These are phyloP conservation scores for Micropterix aruncella DNA, from an alignment of 2,888 invertebrate genomes.

Conservation along the genomic window DNA sequence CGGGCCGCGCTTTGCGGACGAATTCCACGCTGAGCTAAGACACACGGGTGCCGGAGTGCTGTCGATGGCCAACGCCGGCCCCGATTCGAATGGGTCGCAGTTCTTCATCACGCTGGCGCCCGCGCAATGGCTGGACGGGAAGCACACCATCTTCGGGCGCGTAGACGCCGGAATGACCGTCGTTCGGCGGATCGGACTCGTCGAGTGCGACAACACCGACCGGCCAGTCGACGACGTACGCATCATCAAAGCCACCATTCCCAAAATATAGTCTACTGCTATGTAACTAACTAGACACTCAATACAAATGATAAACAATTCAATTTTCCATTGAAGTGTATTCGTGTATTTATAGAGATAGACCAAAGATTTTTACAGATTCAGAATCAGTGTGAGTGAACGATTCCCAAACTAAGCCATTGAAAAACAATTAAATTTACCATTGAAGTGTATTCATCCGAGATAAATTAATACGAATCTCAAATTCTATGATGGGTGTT, in stretches of 20 bases:
- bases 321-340: no score
- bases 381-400: no score
- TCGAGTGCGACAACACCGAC: conserved; percentile 89
- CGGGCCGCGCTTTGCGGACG: conserved; percentile 89
- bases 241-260: conserved; percentile 41
- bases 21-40: conserved; percentile 85
- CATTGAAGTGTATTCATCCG: no score
- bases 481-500: no score
- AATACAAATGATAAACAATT: no score
- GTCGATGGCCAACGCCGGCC: conserved; percentile 98
- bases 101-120: conserved; percentile 96
- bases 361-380: no score
- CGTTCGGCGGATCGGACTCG: conserved; percentile 82
- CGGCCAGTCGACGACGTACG: conserved; percentile 79
- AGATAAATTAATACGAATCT: no score
- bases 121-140: conserved; percentile 95
- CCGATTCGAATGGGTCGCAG: conserved; percentile 93
- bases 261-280: conserved; percentile 6
- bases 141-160: conserved; percentile 93
- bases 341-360: no score
- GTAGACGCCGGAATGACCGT: conserved; percentile 80
- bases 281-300: no score
- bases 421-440: no score
- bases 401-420: no score
- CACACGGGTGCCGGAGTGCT: conserved; percentile 86